phyloP scores from a whole-genome alignment of 2,113 vertebrate species.

The Eubucco bourcierii region DNA sequence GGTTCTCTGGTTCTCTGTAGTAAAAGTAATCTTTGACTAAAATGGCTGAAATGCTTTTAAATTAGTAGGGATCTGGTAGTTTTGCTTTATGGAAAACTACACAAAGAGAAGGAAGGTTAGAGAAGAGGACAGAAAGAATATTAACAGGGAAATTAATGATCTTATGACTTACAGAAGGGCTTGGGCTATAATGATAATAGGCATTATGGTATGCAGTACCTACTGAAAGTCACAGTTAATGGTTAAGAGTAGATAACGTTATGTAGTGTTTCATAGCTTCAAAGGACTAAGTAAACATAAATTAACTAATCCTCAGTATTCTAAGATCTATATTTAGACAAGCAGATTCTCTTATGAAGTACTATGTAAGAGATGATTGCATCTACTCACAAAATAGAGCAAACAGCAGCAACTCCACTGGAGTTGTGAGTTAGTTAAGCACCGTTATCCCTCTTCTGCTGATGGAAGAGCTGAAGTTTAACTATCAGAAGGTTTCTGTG shows the following conservation, averaged over 20 bases:
- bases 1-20: background rate
- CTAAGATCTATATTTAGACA: conserved; percentile 44
- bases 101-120: background rate
- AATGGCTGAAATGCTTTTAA: background rate
- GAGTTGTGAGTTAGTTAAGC: conserved; percentile 19
- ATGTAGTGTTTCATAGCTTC: background rate
- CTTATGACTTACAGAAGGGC: background rate
- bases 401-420: conserved; percentile 15
- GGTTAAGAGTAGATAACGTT: conserved; percentile 9
- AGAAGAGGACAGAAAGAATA: background rate
- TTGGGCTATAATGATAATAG: background rate
- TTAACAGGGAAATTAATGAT: background rate
- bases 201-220: background rate
- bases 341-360: background rate
- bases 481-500: background rate
- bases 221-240: conserved; percentile 5
- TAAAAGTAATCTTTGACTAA: background rate
- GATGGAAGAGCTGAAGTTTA: conserved; percentile 3
- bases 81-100: background rate
- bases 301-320: conserved; percentile 45
- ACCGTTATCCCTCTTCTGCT: background rate
- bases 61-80: background rate
- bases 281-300: conserved; percentile 18
- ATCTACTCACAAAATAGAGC: conserved; percentile 25
- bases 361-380: background rate